Conservation (phyloP, 2,113 vertebrate genomes). For the Oncorhynchus keta region DNA sequence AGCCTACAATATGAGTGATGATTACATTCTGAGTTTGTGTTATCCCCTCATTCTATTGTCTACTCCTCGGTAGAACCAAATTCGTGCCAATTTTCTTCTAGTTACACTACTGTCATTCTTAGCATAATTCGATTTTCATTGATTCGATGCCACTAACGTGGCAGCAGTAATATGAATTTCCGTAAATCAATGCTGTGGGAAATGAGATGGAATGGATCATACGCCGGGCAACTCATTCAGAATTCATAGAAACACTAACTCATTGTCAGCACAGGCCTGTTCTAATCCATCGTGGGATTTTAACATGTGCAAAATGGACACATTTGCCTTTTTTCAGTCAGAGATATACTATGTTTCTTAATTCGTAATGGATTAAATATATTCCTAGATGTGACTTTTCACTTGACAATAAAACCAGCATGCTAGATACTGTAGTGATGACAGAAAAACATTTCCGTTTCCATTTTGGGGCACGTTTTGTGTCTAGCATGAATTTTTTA, state of each 20-base stretch:
- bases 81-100: constrained; percentile 7
- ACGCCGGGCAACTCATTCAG: constrained; percentile 32
- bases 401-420: neutral
- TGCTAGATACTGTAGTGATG: too few species aligned
- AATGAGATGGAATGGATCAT: constrained; percentile 24
- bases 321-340: neutral
- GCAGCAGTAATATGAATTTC: constrained; percentile 45
- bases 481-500: too few species aligned
- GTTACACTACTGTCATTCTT: constrained; percentile 10
- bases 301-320: too few species aligned
- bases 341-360: too few species aligned
- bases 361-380: neutral
- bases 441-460: too few species aligned
- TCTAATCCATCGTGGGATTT: constrained; percentile 1
- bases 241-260: constrained; percentile 49
- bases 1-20: too few species aligned
- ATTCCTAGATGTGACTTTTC: neutral
- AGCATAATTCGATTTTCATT: constrained; percentile 40
- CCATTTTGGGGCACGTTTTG: too few species aligned
- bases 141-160: constrained; percentile 40
- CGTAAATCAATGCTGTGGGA: constrained; percentile 39
- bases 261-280: constrained; percentile 9
- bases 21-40: too few species aligned
- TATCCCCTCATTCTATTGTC: neutral
- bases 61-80: constrained; percentile 20